Evolutionary conservation across 2,113 vertebrate genomes (phyloP), one percentile per base, ranked within the genome.

Genomic region (Grammomys surdaster): DNA sequence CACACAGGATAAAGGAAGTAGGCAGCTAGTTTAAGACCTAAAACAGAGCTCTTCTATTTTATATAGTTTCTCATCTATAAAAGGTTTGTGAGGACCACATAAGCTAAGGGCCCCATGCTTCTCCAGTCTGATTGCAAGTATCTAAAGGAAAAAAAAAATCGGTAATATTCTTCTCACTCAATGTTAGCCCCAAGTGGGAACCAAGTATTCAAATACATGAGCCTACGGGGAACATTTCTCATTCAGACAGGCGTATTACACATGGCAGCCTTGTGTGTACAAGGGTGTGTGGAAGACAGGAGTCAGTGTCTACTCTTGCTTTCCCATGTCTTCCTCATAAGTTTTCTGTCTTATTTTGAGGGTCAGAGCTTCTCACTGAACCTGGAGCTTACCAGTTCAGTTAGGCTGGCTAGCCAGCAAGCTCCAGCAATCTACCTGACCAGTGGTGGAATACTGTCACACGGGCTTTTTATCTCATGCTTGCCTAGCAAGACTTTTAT

Each of bases 81-180:
- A 67, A 48, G 31, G 43, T 31, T 84, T 88, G 28, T 40, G 6
- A 73, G 36, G 40, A 4, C 58, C 43, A 11, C 17, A 80, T 17
- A 22, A 95, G 33, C 36, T 56, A 67, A 84, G 51, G 26, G 43
- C 26, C 43, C n/a, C 78, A 65, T 8, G 54, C 2, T 81, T n/a
- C 20, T 17, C 11, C 48, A 91, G 31, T 40, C 51, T 76, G 43
- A 96, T 9, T 89, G 26, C 56, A 51, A 58, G 90, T 77, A 81
- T 65, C 72, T 92, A 90, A 88, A 94, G 43, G 9, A 43, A 93
- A 94, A 82, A 0, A 51, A n/a, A 60, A 92, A 22, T 80, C 78
- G 0, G 17, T 89, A 81, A 54, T 73, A 72, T 28, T 91, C 58
- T 28, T 92, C 87, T 76, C 48, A 54, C 51, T 90, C 31, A 36